A percentile compares a stretch with the other conserved stretches of the same genome.
These are phyloP conservation scores for Nixonia krombeini DNA, from an alignment of 1,140 invertebrate genomes.

Conservation along the genomic window DNA sequence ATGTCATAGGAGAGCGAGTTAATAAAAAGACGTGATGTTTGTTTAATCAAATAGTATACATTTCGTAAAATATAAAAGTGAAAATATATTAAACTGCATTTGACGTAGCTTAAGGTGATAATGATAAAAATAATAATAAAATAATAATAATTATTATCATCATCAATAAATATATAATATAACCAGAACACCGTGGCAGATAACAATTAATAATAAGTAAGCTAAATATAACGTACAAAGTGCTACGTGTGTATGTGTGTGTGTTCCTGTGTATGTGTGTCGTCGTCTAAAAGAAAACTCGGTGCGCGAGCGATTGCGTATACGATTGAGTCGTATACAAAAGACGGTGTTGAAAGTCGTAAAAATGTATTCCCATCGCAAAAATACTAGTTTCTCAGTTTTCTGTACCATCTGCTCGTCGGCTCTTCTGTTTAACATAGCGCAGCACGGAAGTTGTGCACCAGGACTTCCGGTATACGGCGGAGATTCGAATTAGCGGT, in stretches of 20 bases:
- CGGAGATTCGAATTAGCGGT: too few species aligned
- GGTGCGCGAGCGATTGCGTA: constrained; percentile 55
- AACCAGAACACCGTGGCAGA: constrained; percentile 71
- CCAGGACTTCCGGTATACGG: too few species aligned
- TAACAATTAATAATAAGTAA: constrained; percentile 72
- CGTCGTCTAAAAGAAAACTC: constrained; percentile 49
- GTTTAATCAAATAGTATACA: constrained; percentile 72
- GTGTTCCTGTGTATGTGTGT: too few species aligned
- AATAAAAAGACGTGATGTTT: constrained; percentile 67
- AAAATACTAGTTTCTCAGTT: constrained; percentile 32
- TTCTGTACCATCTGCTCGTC: constrained; percentile 40
- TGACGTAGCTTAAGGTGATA: constrained; percentile 67
- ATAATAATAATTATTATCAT: constrained; percentile 60
- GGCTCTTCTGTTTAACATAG: constrained; percentile 41
- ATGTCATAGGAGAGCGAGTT: constrained; percentile 63
- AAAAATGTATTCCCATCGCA: constrained; percentile 32
- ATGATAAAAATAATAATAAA: constrained; percentile 59
- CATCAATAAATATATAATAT: constrained; percentile 71
- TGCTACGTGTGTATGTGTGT: constrained; percentile 47
- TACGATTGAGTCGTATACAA: constrained; percentile 48
- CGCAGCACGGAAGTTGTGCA: constrained; percentile 42
- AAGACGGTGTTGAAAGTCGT: constrained; percentile 38
- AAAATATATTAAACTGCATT: constrained; percentile 73
- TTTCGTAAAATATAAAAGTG: constrained; percentile 72
- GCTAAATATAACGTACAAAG: constrained; percentile 67